Evolutionary conservation across 2,888 invertebrate genomes (phyloP), one percentile per base, ranked within the genome.

Genomic region (Andrena bucephala): DNA sequence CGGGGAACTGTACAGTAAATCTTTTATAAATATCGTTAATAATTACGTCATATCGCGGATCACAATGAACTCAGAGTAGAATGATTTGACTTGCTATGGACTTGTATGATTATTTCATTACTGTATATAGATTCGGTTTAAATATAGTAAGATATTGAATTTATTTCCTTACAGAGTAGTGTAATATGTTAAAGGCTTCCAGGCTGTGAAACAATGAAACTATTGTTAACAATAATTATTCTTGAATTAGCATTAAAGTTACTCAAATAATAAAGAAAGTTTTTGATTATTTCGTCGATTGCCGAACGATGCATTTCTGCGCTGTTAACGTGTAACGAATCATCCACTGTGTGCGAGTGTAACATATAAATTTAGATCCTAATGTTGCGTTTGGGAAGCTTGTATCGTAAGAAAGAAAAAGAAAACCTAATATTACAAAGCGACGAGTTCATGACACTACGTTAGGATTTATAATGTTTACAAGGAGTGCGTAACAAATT

Each of bases 331-430:
- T 27, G 60, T 8, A 62, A 71, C 48, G 10, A 68, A 81, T 74
- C 59, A 71, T 42, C 50, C 31, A 42, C 27, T 48, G 6, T 57
- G 75, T 65, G 54, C 54, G 60, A 70, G 63, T 50, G 36, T 52
- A 66, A 42, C 8, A 65, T 72, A 52, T 59, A 74, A 76, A 83
- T 75, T 29, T 52, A 63, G 77, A 67, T 78, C 20, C 29, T 77
- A 70, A 85, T 88, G 89, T 84, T 86, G 84, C 72, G 85, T 89
- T 89, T 90, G 87, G 83, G 78, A 90, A 90, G 90, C 90, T 89
- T 90, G 87, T 85, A 85, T 77, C 83, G 70, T 36, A n/a, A 42
- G 42, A 42, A 42, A 42, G 42, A 16, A 16, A 42, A 5, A 16
- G 27, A 60, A 66, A 50, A 31, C 4, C 27, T 20, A 68, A 60